Percentiles rank a stretch among this genome's conserved stretches.
phyloP scores from a whole-genome alignment of 1,140 invertebrate genomes.

The Zaprionus africanus region DNA sequence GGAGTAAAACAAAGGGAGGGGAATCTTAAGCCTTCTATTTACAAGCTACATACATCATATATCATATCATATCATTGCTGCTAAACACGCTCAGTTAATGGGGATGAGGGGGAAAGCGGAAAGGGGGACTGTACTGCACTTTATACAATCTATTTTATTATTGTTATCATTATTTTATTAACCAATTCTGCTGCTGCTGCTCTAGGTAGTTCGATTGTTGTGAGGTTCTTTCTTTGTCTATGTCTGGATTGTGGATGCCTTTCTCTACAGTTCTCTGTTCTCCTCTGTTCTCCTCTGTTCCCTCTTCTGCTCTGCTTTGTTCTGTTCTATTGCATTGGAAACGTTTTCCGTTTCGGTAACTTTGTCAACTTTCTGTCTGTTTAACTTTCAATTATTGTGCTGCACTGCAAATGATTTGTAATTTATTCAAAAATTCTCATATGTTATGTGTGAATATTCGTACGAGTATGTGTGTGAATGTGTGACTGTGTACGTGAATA shows the following conservation, averaged over 20 bases:
- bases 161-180: slow-evolving; percentile 14
- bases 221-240: slow-evolving; percentile 33
- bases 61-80: slow-evolving; percentile 4
- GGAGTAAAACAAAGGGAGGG: slow-evolving; percentile 3
- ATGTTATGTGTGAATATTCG: slow-evolving; percentile 52
- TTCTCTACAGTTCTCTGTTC: not conserved
- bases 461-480: slow-evolving; percentile 2
- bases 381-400: slow-evolving; percentile 74
- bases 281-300: not conserved
- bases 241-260: slow-evolving; percentile 21
- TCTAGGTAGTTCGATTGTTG: slow-evolving; percentile 58
- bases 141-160: slow-evolving; percentile 36
- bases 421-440: slow-evolving; percentile 67
- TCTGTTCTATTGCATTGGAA: slow-evolving; percentile 9
- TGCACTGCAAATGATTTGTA: slow-evolving; percentile 77
- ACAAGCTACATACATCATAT: slow-evolving; percentile 19
- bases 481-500: slow-evolving; percentile 49
- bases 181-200: slow-evolving; percentile 24
- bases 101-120: not conserved
- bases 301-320: not conserved
- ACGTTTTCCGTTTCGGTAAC: not conserved
- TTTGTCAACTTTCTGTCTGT: slow-evolving; percentile 17
- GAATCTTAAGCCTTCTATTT: slow-evolving; percentile 18
- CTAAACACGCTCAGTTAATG: slow-evolving; percentile 33
- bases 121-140: slow-evolving; percentile 5